Evolutionary conservation across 2,888 invertebrate genomes (phyloP), one percentile per base, ranked within the genome.

Genomic region (Andrena flavipes): DNA sequence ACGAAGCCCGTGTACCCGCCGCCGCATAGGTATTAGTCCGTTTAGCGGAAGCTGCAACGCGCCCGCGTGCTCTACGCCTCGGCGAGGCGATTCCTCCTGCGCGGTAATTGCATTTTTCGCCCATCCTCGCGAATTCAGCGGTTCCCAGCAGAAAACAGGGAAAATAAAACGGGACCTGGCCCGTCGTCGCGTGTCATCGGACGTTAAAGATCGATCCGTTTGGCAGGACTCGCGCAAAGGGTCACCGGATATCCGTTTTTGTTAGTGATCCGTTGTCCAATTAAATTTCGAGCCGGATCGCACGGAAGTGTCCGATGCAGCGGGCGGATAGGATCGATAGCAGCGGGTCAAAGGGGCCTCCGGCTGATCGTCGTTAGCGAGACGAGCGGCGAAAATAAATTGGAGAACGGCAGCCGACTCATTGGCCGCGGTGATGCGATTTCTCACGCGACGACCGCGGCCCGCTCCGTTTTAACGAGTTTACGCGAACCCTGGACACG

Each of bases 1-100:
- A 76, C 79, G 77, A 70, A 79, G 76, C 69, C 70, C 49, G 69
- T 23, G 49, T 23, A 63, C 62, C 56, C 16, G 54, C 23, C n/a
- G 35, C 20, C 26, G 8, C 29, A 13, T n/a, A 3, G 8, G 51
- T 26, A 51, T 67, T 74, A 67, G 68, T 26, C 68, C 23, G 20
- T 75, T 68, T 49, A 68, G 33, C 29, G 16, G 48, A 48, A 56
- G 8, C 33, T 33, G 30, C 8, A 54, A 42, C 56, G 56, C 56
- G 35, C 51, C 20, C 13, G 68, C 49, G 59, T 49, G 23, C 51
- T 56, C 20, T 13, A 2, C 42, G 30, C 42, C 8, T 74, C 67
- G 68, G 33, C 59, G 67, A n/a, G 30, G 33, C 65, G 48, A 30
- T 59, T 59, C 64, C 30, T 10, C 42, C 35, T 8, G 8, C 69